phyloP scores from a whole-genome alignment of 2,888 invertebrate genomes.

The Celastrina argiolus region DNA sequence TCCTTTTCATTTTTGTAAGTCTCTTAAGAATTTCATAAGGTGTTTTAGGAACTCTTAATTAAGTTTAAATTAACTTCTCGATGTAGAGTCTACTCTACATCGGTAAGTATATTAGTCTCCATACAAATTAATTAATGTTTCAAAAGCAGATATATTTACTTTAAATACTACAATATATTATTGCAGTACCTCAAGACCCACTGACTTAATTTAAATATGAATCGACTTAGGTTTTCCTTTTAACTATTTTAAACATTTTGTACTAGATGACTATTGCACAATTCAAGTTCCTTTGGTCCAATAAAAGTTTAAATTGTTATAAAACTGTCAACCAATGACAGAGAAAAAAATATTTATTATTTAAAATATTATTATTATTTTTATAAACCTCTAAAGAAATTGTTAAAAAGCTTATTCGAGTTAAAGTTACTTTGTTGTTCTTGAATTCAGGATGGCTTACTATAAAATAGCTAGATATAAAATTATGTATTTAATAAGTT shows the following conservation, averaged over 20 bases:
- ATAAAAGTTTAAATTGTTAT: background rate
- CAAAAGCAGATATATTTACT: too few relatives aligned
- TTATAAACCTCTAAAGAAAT: too few relatives aligned
- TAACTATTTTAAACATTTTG: background rate
- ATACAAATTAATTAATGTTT: too few relatives aligned
- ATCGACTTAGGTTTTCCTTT: background rate
- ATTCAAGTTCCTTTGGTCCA: background rate
- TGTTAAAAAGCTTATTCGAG: background rate
- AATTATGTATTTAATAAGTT: background rate
- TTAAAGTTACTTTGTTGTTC: background rate
- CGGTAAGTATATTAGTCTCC: too few relatives aligned
- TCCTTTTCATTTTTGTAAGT: constrained; percentile 58
- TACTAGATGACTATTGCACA: background rate
- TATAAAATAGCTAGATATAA: background rate
- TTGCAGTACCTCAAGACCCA: too few relatives aligned
- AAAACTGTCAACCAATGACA: background rate
- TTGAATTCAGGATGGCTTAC: background rate
- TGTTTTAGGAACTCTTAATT: background rate
- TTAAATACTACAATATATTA: too few relatives aligned
- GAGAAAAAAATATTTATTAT: background rate
- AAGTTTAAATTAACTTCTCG: background rate
- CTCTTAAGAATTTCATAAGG: constrained; percentile 40
- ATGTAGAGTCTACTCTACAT: too few relatives aligned
- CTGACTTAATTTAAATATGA: background rate
- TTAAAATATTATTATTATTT: background rate